phyloP scores from a whole-genome alignment of 2,797 vertebrate species.

The Neomorphus geoffroyi region DNA sequence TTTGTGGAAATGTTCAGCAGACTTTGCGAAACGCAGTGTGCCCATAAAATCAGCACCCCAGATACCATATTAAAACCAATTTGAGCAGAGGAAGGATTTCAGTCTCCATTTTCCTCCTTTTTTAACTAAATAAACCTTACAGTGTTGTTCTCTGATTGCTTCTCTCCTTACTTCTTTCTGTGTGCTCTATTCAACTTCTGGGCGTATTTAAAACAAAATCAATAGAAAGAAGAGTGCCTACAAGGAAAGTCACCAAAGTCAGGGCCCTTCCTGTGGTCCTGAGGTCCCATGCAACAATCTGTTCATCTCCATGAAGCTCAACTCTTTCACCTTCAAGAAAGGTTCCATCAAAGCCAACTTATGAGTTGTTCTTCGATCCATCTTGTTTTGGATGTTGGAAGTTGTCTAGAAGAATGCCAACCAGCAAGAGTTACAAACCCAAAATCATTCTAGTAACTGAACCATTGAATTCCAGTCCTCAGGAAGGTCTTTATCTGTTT shows the following conservation, averaged over 20 bases:
- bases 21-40: background rate
- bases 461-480: background rate
- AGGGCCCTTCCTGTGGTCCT: background rate
- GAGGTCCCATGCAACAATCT: background rate
- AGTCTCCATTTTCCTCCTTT: background rate
- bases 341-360: background rate
- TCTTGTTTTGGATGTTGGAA: background rate
- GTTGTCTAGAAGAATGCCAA: background rate
- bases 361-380: background rate
- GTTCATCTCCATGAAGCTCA: background rate
- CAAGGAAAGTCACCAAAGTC: background rate
- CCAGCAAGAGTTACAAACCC: accelerated
- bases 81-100: background rate
- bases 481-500: background rate
- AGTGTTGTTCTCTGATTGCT: background rate
- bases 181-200: background rate
- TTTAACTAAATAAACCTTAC: background rate
- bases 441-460: background rate
- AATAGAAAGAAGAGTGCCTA: background rate
- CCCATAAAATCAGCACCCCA: background rate
- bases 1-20: background rate
- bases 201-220: background rate
- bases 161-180: background rate
- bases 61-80: background rate
- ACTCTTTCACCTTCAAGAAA: background rate